Evolutionary conservation across 2,888 invertebrate genomes (phyloP).

Genomic region (Cotesia congregata): DNA sequence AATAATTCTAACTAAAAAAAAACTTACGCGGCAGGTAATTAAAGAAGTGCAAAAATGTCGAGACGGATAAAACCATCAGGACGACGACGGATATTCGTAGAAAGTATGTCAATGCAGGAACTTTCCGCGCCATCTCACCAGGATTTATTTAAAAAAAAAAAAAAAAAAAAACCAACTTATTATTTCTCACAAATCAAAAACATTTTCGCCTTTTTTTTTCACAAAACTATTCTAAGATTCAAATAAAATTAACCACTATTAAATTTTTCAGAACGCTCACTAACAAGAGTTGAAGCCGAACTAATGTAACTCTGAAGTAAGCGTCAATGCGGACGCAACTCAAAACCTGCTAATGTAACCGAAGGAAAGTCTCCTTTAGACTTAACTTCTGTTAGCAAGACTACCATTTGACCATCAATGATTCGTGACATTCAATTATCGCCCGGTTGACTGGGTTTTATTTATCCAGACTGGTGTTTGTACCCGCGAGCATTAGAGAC

Average conservation of each 20-base stretch:
- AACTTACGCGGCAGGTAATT: conserved; percentile 67
- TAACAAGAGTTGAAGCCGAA: neutral
- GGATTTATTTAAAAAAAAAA: neutral
- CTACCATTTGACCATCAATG: neutral
- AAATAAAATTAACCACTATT: neutral
- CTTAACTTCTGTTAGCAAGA: neutral
- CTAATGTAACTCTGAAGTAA: neutral
- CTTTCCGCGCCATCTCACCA: neutral
- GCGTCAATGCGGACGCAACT: neutral
- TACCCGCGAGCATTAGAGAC: neutral
- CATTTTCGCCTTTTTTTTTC: neutral
- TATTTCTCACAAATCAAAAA: neutral
- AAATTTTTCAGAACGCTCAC: neutral
- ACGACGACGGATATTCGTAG: conserved; percentile 59
- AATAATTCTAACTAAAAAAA: neutral
- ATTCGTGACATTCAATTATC: neutral
- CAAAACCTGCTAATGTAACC: neutral
- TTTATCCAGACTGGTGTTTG: too few relatives aligned
- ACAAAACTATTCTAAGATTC: neutral
- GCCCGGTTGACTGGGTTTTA: neutral
- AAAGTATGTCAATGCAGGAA: conserved; percentile 46
- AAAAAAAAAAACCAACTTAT: neutral
- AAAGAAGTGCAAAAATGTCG: conserved; percentile 64
- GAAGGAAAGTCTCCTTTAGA: neutral
- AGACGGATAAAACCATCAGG: conserved; percentile 62